phyloP scores from a whole-genome alignment of 2,113 vertebrate species.

The Dryoscopus gambensis region DNA sequence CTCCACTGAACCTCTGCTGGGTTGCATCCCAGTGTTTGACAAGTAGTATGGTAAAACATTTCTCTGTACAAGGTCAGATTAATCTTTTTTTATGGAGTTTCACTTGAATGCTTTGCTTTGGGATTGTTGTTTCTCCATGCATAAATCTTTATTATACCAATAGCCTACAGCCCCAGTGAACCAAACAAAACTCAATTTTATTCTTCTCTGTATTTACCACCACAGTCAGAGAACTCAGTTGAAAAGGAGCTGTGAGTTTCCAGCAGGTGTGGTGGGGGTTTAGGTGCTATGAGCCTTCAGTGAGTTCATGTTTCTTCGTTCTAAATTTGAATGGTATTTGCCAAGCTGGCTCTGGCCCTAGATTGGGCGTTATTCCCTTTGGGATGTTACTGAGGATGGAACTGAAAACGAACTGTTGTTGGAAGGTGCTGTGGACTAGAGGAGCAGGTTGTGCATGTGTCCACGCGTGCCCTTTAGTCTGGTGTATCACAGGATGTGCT shows the following conservation, averaged over 20 bases:
- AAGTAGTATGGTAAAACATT: background rate
- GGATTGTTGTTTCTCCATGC: conserved; percentile 34
- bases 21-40: background rate
- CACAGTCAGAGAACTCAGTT: background rate
- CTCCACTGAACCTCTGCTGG: background rate
- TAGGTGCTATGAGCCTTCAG: background rate
- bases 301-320: background rate
- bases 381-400: background rate
- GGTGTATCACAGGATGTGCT: background rate
- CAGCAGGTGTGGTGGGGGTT: background rate
- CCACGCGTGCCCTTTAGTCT: background rate
- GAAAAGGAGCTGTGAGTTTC: background rate
- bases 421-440: background rate
- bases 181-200: conserved; percentile 34
- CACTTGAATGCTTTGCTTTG: conserved; percentile 33
- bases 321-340: background rate
- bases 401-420: background rate
- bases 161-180: conserved; percentile 21
- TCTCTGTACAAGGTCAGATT: background rate
- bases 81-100: conserved; percentile 42
- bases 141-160: conserved; percentile 56
- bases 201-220: conserved; percentile 18
- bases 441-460: background rate
- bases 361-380: background rate
- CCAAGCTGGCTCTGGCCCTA: background rate